Conservation (phyloP, 2,113 vertebrate genomes). For the Pedetes capensis region DNA sequence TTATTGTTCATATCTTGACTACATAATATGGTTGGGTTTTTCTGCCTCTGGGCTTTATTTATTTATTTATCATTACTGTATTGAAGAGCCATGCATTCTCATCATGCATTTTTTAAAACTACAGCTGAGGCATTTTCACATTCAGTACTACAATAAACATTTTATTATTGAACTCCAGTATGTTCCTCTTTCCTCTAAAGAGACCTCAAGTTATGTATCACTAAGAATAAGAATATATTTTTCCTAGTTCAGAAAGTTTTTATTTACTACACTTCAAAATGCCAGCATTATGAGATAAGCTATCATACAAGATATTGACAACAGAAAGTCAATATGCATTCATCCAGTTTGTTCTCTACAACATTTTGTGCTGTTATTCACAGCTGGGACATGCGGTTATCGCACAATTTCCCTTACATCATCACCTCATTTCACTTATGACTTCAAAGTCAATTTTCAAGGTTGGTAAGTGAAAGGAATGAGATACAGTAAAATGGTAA, state of each 20-base stretch:
- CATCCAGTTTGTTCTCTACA: background rate
- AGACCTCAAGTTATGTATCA: conserved; percentile 56
- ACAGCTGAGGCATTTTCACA: conserved; percentile 62
- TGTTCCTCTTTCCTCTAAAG: conserved; percentile 62
- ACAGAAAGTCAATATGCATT: conserved; percentile 17
- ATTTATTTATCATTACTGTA: conserved; percentile 67
- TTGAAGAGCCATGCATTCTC: conserved; percentile 57
- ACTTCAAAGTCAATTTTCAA: conserved; percentile 47
- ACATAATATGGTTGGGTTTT: conserved; percentile 33
- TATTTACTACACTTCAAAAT: conserved; percentile 49
- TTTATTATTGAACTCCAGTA: conserved; percentile 69
- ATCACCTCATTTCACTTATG: background rate
- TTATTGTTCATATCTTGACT: conserved; percentile 40
- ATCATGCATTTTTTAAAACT: conserved; percentile 69
- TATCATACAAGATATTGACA: conserved; percentile 43
- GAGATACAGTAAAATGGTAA: background rate
- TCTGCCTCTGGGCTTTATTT: conserved; percentile 64
- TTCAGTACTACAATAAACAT: conserved; percentile 66
- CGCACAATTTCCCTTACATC: background rate
- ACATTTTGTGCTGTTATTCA: conserved; percentile 24
- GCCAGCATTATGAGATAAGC: conserved; percentile 37
- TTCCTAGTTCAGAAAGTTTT: conserved; percentile 50
- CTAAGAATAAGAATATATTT: conserved; percentile 57
- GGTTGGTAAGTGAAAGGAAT: conserved; percentile 41
- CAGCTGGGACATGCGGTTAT: background rate